Conservation (phyloP, 1,140 invertebrate species). For the Drosophila sucinea region DNA sequence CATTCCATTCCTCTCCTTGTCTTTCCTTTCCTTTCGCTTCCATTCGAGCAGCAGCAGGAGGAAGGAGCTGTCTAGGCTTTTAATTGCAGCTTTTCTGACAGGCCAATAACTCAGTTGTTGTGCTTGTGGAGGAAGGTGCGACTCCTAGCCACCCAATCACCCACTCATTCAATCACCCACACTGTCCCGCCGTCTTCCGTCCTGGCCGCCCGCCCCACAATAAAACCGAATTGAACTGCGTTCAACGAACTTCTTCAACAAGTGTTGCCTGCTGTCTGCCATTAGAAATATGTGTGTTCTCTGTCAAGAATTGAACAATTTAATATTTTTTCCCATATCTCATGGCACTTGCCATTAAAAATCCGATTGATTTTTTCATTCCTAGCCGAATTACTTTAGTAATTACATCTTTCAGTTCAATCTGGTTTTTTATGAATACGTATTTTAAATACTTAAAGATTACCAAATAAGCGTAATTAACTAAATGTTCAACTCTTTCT, state of each 20-base stretch:
- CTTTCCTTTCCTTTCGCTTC: too few relatives aligned
- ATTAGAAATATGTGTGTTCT: slow-evolving; percentile 21
- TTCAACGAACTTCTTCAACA: background rate
- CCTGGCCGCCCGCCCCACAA: slow-evolving; percentile 1
- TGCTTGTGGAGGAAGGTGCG: slow-evolving; percentile 41
- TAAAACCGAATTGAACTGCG: slow-evolving; percentile 10
- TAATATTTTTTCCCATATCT: background rate
- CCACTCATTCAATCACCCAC: slow-evolving; percentile 5
- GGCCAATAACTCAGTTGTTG: slow-evolving; percentile 46
- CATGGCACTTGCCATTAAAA: background rate
- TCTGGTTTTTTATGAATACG: too few relatives aligned
- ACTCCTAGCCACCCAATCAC: background rate
- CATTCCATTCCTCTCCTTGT: background rate
- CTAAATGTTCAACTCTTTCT: too few relatives aligned
- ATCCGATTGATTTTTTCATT: background rate
- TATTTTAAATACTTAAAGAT: too few relatives aligned
- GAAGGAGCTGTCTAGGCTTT: slow-evolving; percentile 51
- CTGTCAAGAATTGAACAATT: slow-evolving; percentile 1
- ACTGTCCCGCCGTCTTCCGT: slow-evolving; percentile 17
- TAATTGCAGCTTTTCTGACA: slow-evolving; percentile 25
- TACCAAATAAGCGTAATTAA: too few relatives aligned
- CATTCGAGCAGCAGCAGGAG: background rate
- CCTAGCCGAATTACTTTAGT: background rate
- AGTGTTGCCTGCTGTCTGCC: slow-evolving; percentile 10
- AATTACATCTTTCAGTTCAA: background rate